Evolutionary conservation across 2,888 invertebrate genomes (phyloP), one percentile per base, ranked within the genome.

Genomic region (Therioaphis trifolii): DNA sequence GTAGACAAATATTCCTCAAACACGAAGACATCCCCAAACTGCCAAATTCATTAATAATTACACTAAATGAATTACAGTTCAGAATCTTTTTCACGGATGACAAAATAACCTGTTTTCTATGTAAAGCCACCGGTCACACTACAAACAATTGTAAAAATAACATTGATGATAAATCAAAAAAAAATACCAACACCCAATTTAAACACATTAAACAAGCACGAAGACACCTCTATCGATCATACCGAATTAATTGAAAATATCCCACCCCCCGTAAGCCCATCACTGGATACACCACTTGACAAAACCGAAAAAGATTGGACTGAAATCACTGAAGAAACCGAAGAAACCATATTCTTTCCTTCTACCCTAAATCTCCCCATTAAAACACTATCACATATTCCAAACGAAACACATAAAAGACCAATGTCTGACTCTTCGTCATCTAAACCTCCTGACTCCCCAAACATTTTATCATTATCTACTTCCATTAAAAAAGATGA

Each of bases 181-280:
- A n/a, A n/a, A n/a, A n/a, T n/a, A n/a, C n/a, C n/a, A n/a, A n/a
- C n/a, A n/a, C n/a, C n/a, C n/a, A n/a, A n/a, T n/a, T n/a, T 43
- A 74, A 55, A 35, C 35, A 74, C 35, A 55, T n/a, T 29, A 35
- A 72, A 72, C 4, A 15, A 29, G 11, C 29, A 7, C 15, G 29
- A 52, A 1, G 14, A 29, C n/a, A 18, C 5, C 35, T 21, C 9
- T n/a, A 12, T 21, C 55, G 40, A 74, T 12, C 55, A 40, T 21
- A 55, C 35, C 1, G 55, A 74, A 55, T 55, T 14, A 55, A 74
- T 74, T 21, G 55, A 74, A 55, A 74, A 55, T 74, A 55, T 74
- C 1, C 35, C 0, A 1, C 12, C 55, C 21, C 55, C 55, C 5
- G 21, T 5, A 40, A 74, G 21, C 12, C 35, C 55, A 21, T 12